phyloP scores from a whole-genome alignment of 2,888 invertebrate species.

The Seladonia tumulorum region DNA sequence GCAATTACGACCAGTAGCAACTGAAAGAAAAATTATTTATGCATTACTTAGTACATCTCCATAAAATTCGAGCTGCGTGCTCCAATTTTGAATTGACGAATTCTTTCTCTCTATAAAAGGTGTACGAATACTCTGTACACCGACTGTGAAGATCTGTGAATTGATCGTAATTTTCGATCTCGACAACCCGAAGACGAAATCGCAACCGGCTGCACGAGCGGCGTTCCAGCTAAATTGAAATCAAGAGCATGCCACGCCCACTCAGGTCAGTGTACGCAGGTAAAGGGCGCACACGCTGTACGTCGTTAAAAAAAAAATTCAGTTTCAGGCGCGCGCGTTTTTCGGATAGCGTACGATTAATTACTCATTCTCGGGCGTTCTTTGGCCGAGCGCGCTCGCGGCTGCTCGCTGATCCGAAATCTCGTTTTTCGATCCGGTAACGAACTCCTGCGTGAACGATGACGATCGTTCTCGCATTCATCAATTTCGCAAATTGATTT shows the following conservation, averaged over 20 bases:
- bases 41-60: too few species aligned
- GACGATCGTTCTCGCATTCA: constrained; percentile 3
- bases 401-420: constrained; percentile 15
- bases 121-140: too few species aligned
- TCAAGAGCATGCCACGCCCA: not conserved
- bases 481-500: constrained; percentile 31
- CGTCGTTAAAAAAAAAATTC: not conserved
- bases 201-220: not conserved
- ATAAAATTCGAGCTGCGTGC: too few species aligned
- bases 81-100: too few species aligned
- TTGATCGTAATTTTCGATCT: not conserved
- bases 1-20: too few species aligned
- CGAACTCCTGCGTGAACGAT: constrained; percentile 13
- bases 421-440: not conserved
- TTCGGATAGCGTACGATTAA: constrained; percentile 29
- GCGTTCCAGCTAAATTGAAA: not conserved
- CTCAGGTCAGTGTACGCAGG: not conserved
- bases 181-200: not conserved
- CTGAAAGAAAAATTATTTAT: too few species aligned
- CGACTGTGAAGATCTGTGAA: too few species aligned
- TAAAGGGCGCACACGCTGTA: too few species aligned
- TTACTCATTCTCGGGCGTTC: constrained; percentile 33
- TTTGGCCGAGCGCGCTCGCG: not conserved
- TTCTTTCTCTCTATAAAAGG: too few species aligned
- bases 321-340: not conserved